Conservation (phyloP, 1,140 invertebrate species). For the Heterodera schachtii region DNA sequence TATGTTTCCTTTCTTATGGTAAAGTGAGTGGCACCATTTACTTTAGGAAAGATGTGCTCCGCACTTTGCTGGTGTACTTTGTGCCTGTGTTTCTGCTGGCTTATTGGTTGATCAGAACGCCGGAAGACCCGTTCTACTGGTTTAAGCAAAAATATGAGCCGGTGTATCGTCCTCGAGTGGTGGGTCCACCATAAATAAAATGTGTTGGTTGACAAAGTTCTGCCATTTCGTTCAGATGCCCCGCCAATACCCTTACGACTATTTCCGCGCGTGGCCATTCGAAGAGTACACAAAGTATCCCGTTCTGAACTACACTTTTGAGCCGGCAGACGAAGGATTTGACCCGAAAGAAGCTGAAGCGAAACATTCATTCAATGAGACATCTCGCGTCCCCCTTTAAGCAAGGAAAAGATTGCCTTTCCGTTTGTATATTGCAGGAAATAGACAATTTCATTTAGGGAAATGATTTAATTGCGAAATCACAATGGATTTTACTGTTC, state of each 20-base stretch:
- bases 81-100: slow-evolving; percentile 47
- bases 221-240: slow-evolving; percentile 52
- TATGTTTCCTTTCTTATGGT: slow-evolving; percentile 47
- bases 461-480: too few species aligned
- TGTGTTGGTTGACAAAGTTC: too few species aligned
- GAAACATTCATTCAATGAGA: slow-evolving; percentile 19
- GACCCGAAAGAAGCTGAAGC: slow-evolving; percentile 5
- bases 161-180: neutral
- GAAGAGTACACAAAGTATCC: slow-evolving; percentile 58
- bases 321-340: slow-evolving; percentile 45
- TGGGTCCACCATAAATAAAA: neutral
- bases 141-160: slow-evolving; percentile 10
- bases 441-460: too few species aligned
- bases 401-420: too few species aligned
- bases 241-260: slow-evolving; percentile 64
- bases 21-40: slow-evolving; percentile 36
- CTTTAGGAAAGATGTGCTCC: neutral
- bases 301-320: slow-evolving; percentile 64
- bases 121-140: neutral
- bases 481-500: too few species aligned
- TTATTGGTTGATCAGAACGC: neutral
- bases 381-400: neutral
- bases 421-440: too few species aligned
- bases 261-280: slow-evolving; percentile 56
- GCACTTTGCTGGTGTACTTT: neutral